phyloP scores from a whole-genome alignment of 2,113 vertebrate species.

The Prionailurus viverrinus region DNA sequence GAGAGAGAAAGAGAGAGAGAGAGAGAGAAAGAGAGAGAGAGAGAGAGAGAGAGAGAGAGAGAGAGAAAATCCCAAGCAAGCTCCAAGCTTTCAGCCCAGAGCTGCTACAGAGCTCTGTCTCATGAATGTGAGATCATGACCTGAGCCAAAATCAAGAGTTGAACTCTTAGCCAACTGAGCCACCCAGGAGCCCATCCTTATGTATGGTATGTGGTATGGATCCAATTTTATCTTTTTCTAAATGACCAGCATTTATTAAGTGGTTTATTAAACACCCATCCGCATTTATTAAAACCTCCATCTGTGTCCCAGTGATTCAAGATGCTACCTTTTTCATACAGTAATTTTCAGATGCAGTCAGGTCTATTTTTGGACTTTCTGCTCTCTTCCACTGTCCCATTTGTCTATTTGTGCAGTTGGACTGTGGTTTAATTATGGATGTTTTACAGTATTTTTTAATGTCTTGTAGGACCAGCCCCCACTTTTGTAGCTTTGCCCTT shows the following conservation, averaged over 20 bases:
- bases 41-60: too few species aligned
- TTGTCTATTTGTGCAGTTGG: not conserved
- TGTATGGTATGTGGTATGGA: not conserved
- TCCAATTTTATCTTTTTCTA: not conserved
- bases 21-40: too few species aligned
- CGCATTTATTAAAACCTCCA: not conserved
- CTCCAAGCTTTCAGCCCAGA: too few species aligned
- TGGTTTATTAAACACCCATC: not conserved
- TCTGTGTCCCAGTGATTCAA: not conserved
- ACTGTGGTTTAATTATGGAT: not conserved
- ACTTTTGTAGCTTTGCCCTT: not conserved
- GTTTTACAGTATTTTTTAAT: not conserved
- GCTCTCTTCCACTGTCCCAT: not conserved
- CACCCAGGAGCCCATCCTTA: not conserved
- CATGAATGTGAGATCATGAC: too few species aligned
- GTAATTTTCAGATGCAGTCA: not conserved
- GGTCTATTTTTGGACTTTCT: not conserved
- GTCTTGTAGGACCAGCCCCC: not conserved
- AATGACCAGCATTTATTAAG: not conserved
- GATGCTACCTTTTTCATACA: not conserved
- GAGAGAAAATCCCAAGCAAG: too few species aligned
- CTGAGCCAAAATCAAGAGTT: too few species aligned
- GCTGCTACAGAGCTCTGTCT: too few species aligned
- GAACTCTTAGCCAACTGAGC: too few species aligned
- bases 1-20: too few species aligned